phyloP scores from a whole-genome alignment of 2,797 vertebrate genomes.

The Hypotaenidia philippensis region DNA sequence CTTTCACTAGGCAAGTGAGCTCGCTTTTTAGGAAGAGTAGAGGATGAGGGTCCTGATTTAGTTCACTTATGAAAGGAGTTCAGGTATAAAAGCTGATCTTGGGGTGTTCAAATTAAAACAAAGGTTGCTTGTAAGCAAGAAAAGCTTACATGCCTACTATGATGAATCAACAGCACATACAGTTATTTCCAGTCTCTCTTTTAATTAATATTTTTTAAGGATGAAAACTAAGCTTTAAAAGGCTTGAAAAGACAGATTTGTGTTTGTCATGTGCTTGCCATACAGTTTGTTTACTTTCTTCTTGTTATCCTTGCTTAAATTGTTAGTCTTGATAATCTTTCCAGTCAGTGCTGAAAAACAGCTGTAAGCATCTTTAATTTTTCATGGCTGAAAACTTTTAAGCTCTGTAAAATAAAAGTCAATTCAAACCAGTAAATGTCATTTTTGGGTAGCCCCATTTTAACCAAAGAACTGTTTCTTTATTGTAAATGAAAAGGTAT shows the following conservation, averaged over 20 bases:
- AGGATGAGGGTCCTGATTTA: not conserved
- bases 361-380: not conserved
- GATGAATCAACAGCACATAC: not conserved
- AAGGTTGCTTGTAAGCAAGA: not conserved
- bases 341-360: not conserved
- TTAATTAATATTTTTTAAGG: not conserved
- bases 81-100: not conserved
- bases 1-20: not conserved
- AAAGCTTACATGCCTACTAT: not conserved
- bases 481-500: not conserved
- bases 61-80: not conserved
- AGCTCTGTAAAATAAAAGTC: not conserved
- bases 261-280: not conserved
- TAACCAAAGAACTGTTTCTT: not conserved
- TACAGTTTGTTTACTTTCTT: not conserved
- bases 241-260: not conserved
- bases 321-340: not conserved
- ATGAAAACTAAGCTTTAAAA: not conserved
- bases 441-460: not conserved
- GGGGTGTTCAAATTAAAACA: not conserved
- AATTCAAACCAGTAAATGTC: not conserved
- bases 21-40: not conserved
- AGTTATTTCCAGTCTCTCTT: not conserved
- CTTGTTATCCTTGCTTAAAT: not conserved
- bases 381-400: not conserved